These are phyloP conservation scores for Linepithema humile DNA, from an alignment of 1,140 invertebrate genomes.

Conservation along the genomic window DNA sequence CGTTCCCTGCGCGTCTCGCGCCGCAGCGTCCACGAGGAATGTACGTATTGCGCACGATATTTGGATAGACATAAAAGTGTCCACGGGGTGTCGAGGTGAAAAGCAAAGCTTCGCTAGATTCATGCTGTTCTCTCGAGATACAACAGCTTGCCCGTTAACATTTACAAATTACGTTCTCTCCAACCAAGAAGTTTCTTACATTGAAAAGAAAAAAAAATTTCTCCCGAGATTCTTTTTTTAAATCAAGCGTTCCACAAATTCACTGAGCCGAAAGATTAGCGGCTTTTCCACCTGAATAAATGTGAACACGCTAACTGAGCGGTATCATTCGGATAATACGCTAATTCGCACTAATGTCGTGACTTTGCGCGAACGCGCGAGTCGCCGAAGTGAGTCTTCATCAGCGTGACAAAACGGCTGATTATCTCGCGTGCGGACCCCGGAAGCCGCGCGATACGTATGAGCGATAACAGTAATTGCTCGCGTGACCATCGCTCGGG, in stretches of 20 bases:
- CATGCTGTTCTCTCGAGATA: slow-evolving; percentile 16
- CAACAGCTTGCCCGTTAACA: not conserved
- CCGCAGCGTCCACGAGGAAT: not conserved
- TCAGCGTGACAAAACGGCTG: slow-evolving; percentile 25
- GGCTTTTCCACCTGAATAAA: not conserved
- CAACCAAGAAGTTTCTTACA: not conserved
- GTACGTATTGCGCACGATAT: not conserved
- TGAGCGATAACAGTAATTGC: slow-evolving; percentile 41
- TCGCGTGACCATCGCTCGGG: slow-evolving; percentile 45
- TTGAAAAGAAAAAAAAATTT: not conserved
- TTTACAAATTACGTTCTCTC: not conserved
- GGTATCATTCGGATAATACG: not conserved
- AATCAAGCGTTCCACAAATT: not conserved
- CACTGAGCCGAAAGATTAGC: not conserved
- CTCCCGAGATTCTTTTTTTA: not conserved
- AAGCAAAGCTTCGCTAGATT: slow-evolving; percentile 2
- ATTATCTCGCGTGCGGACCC: slow-evolving; percentile 22
- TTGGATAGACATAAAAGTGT: slow-evolving; percentile 56
- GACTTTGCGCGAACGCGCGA: not conserved
- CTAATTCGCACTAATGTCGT: not conserved
- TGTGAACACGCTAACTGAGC: too few relatives aligned
- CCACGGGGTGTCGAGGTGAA: slow-evolving; percentile 37
- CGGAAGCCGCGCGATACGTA: slow-evolving; percentile 32
- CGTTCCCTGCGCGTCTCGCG: not conserved
- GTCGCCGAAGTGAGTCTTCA: not conserved